phyloP scores from a whole-genome alignment of 2,797 vertebrate genomes.

The Rhadinocentrus ornatus region DNA sequence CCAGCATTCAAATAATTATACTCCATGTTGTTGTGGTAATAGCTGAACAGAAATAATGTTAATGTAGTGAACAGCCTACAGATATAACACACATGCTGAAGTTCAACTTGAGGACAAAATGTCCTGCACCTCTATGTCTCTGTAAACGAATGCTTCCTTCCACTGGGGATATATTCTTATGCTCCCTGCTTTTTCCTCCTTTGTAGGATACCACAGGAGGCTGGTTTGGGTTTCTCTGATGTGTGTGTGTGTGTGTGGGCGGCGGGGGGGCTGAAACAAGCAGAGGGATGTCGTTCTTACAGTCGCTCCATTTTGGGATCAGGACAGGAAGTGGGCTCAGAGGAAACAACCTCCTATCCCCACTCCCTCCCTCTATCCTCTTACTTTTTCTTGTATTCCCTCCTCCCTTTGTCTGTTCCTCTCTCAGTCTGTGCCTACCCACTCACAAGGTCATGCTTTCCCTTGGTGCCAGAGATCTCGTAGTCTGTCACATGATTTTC shows the following conservation, averaged over 20 bases:
- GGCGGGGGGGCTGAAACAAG: slow-evolving; percentile 14
- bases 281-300: slow-evolving; percentile 55
- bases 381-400: slow-evolving; percentile 68
- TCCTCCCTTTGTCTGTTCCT: slow-evolving; percentile 69
- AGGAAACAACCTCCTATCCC: slow-evolving; percentile 71
- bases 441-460: slow-evolving; percentile 47
- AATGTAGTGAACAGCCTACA: background rate
- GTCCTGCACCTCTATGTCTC: slow-evolving; percentile 41
- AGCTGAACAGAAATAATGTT: background rate
- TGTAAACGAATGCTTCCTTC: slow-evolving; percentile 55
- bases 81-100: slow-evolving; percentile 1
- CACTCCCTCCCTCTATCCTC: slow-evolving; percentile 48
- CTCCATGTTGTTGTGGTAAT: background rate
- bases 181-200: slow-evolving; percentile 57
- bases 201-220: slow-evolving; percentile 55
- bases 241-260: slow-evolving; percentile 44
- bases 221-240: slow-evolving; percentile 63
- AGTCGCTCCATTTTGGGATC: slow-evolving; percentile 74
- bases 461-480: slow-evolving; percentile 16
- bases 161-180: slow-evolving; percentile 62
- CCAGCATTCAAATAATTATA: background rate
- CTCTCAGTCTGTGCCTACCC: slow-evolving; percentile 35
- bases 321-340: slow-evolving; percentile 75
- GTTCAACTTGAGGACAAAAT: slow-evolving; percentile 56
- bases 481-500: slow-evolving; percentile 22